Base-by-base conservation (phyloP, 2,113 vertebrate genomes). In the Leucopternis melanops region DNA sequence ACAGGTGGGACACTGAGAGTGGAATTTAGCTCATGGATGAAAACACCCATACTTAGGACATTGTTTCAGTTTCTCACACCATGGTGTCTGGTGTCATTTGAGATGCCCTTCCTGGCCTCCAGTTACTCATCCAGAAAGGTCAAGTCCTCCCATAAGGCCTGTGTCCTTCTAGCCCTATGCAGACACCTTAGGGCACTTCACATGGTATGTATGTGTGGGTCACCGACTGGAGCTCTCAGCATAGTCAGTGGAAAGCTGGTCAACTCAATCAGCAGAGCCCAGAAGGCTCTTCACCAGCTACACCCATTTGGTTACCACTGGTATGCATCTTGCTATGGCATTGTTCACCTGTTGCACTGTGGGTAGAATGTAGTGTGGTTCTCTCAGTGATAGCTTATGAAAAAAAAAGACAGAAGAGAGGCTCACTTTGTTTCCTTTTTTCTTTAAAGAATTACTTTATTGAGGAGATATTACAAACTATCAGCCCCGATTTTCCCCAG, bases 401-500 rank as follows among this genome's bases (percentile, higher is more conserved):
- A 65, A 65, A 36, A 38, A n/a, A 50, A 18, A 11, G 34, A 6
- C 32, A 89, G 23, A 87, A 38, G 57, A 72, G 40, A 86, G 7
- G 10, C 36, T 45, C 9, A 2, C 3, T 47, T 66, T 55, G 6
- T 66, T 82, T 58, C 4, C 1, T 57, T 78, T 29, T 72, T 38
- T 44, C 42, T 79, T 72, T 50, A 66, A 78, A 77, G 72, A 55
- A 6, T 57, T 70, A 50, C 29, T 96, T 97, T 92, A 95, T 71
- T 95, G 66, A 83, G 49, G 50, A 61, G 31, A 25, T 31, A 44
- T 17, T 31, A 50, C 42, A 81, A 80, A 80, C 19, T 25, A 20
- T 21, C 42, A 85, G 73, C 22, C 26, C 12, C 26, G 38, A 49
- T 20, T 62, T 86, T 36, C 25, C 34, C 19, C 81, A 49, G n/a